Evolutionary conservation across 2,113 vertebrate species (phyloP).

Genomic region (Neotoma lepida): DNA sequence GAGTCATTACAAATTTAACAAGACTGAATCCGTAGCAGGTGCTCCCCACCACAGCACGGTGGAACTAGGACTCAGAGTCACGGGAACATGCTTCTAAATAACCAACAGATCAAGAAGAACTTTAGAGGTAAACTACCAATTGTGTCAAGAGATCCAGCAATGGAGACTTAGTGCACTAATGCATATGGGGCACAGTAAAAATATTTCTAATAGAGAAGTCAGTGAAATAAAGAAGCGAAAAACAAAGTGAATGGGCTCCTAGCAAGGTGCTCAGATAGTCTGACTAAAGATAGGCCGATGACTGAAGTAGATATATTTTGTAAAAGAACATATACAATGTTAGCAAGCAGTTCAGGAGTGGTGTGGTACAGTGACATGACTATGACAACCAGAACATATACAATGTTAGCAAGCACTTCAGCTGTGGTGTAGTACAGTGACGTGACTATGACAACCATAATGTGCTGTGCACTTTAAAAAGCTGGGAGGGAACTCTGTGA

Average conservation of each 20-base stretch:
- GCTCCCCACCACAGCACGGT: not conserved
- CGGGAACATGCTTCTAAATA: not conserved
- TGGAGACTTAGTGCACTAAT: not conserved
- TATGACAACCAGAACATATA: no score
- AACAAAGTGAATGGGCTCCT: not conserved
- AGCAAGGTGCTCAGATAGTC: not conserved
- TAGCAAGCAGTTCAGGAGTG: not conserved
- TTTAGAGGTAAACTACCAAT: not conserved
- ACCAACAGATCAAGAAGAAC: not conserved
- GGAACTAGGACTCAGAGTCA: not conserved
- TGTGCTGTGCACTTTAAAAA: not conserved
- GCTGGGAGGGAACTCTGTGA: no score
- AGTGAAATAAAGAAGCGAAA: not conserved
- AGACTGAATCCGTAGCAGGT: not conserved
- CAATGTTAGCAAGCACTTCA: no score
- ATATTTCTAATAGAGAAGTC: not conserved
- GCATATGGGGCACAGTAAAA: not conserved
- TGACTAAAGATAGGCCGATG: not conserved
- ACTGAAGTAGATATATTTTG: not conserved
- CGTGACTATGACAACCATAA: no score
- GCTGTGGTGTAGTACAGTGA: not conserved
- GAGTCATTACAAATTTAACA: not conserved
- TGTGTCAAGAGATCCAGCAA: no score
- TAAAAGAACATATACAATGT: not conserved
- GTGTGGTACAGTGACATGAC: not conserved